These are phyloP conservation scores for Blennius ocellaris DNA, from an alignment of 2,113 vertebrate genomes.

Conservation along the genomic window DNA sequence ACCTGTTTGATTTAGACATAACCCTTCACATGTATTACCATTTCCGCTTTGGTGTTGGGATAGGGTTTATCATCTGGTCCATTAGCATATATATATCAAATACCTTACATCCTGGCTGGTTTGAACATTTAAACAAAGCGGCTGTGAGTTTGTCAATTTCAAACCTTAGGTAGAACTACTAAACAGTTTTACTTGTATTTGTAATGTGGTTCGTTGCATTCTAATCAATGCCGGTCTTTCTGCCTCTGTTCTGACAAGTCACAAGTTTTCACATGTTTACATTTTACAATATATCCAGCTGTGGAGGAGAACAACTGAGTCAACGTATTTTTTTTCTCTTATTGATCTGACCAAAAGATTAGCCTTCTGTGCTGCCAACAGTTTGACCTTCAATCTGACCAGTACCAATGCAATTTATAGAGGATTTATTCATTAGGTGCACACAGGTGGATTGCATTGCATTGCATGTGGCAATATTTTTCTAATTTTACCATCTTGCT, in stretches of 20 bases:
- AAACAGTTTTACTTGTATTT: too few relatives aligned
- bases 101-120: neutral
- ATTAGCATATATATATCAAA: neutral
- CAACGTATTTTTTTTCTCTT: neutral
- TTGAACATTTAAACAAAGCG: neutral
- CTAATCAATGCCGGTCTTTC: too few relatives aligned
- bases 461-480: too few relatives aligned
- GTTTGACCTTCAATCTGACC: neutral
- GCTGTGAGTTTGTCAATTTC: neutral
- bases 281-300: neutral
- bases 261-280: too few relatives aligned
- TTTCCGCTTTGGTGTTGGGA: neutral
- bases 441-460: too few relatives aligned
- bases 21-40: neutral
- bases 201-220: too few relatives aligned
- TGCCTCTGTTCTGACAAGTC: too few relatives aligned
- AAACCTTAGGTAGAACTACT: neutral
- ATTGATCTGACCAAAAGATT: neutral
- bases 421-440: too few relatives aligned
- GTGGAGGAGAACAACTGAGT: neutral
- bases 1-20: neutral
- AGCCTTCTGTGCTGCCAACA: neutral
- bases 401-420: too few relatives aligned
- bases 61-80: neutral
- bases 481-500: too few relatives aligned